Conservation (phyloP, 2,113 vertebrate genomes). For the Carassius auratus region DNA sequence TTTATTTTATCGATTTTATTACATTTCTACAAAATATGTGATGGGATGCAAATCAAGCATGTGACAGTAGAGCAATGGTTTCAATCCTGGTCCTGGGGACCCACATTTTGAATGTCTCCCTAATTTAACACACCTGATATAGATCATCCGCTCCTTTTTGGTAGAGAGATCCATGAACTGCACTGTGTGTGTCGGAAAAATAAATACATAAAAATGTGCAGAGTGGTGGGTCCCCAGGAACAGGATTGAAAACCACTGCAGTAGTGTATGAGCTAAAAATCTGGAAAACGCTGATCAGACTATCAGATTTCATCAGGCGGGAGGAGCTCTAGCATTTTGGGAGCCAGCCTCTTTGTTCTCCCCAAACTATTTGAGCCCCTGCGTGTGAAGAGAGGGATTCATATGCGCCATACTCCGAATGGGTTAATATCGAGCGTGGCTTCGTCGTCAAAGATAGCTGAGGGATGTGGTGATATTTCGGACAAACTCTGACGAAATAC, state of each 20-base stretch:
- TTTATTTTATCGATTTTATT: neutral
- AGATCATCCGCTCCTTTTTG: too few species aligned
- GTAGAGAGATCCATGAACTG: too few species aligned
- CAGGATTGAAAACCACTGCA: too few species aligned
- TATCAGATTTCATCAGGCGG: too few species aligned
- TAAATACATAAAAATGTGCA: too few species aligned
- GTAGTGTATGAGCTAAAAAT: neutral
- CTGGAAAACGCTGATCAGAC: too few species aligned
- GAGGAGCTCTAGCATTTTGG: too few species aligned
- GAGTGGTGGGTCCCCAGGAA: too few species aligned
- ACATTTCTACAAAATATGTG: neutral
- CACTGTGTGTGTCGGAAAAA: too few species aligned
- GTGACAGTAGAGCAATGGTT: neutral
- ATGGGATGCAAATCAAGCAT: neutral
- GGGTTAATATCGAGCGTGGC: slow-evolving; percentile 54
- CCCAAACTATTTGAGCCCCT: slow-evolving; percentile 52
- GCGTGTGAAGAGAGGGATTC: slow-evolving; percentile 20
- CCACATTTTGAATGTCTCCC: too few species aligned
- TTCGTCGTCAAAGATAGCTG: slow-evolving; percentile 35
- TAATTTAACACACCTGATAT: too few species aligned
- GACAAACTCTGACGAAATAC: neutral
- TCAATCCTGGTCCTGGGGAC: too few species aligned
- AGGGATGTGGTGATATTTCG: slow-evolving; percentile 44
- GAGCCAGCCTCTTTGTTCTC: slow-evolving; percentile 72
- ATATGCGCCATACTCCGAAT: slow-evolving; percentile 55